Evolutionary conservation across 2,797 vertebrate species (phyloP).

Genomic region (Rhinogobio ventralis): DNA sequence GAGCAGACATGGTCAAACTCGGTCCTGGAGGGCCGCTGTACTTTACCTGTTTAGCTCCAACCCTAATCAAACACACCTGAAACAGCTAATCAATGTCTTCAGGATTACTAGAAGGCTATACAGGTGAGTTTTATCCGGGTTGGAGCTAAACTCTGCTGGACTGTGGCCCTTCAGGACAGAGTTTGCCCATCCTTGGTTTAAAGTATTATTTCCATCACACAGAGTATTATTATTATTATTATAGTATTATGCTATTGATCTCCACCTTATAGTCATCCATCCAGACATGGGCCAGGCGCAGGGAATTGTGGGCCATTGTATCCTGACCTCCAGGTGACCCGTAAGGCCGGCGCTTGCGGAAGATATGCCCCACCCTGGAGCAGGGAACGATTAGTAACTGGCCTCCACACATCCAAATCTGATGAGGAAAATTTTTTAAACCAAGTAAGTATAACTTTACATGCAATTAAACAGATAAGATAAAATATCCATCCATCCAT

Average conservation of each 20-base stretch:
- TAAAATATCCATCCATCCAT: too few species aligned
- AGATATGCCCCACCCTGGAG: conserved; percentile 95
- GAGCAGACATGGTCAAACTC: not conserved
- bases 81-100: not conserved
- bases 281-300: conserved; percentile 94
- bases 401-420: conserved; percentile 99
- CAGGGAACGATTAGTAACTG: conserved; percentile 93
- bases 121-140: not conserved
- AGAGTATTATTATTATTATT: too few species aligned
- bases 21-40: not conserved
- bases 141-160: not conserved
- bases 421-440: conserved; percentile 6
- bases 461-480: not conserved
- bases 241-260: not conserved
- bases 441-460: not conserved
- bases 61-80: not conserved
- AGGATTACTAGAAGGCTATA: not conserved
- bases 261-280: conserved; percentile 95
- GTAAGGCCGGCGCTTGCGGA: conserved; percentile 93
- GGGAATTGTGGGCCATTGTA: conserved; percentile 96
- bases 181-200: not conserved
- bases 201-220: not conserved
- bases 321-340: conserved; percentile 94
- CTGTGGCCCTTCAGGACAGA: not conserved
- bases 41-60: not conserved